phyloP scores from a whole-genome alignment of 2,113 vertebrate species.

The Mionectes macconnelli region DNA sequence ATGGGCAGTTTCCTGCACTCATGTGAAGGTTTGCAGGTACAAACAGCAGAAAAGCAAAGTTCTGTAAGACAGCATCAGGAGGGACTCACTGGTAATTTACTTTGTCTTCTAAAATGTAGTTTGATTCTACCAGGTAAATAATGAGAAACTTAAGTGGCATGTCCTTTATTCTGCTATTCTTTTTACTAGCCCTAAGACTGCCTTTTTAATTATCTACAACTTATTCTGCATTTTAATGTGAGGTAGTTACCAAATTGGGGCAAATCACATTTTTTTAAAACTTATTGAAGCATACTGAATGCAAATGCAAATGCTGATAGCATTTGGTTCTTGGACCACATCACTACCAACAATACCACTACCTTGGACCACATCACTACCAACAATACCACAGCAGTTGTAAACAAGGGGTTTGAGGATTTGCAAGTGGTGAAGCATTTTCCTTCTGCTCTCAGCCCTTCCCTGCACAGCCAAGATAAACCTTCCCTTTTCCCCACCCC shows the following conservation, averaged over 20 bases:
- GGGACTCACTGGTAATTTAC: neutral
- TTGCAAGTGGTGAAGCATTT: neutral
- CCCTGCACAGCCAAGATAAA: neutral
- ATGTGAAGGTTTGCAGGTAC: accelerated
- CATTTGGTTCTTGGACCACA: neutral
- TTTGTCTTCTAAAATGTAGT: neutral
- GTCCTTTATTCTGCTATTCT: neutral
- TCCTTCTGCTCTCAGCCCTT: neutral
- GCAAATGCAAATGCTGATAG: neutral
- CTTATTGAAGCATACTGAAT: neutral
- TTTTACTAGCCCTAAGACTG: neutral
- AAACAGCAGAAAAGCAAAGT: neutral
- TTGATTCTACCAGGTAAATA: neutral
- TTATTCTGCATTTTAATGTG: neutral
- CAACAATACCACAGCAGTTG: neutral
- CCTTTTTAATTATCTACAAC: neutral
- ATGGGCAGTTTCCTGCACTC: neutral
- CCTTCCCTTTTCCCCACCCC: neutral
- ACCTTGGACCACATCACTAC: neutral
- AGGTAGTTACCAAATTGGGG: neutral
- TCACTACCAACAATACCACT: neutral
- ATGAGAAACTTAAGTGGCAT: neutral
- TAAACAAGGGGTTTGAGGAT: neutral
- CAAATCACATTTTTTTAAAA: neutral
- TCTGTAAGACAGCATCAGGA: neutral